These are phyloP conservation scores for Plagodis pulveraria DNA, from an alignment of 2,888 invertebrate genomes.

Conservation along the genomic window DNA sequence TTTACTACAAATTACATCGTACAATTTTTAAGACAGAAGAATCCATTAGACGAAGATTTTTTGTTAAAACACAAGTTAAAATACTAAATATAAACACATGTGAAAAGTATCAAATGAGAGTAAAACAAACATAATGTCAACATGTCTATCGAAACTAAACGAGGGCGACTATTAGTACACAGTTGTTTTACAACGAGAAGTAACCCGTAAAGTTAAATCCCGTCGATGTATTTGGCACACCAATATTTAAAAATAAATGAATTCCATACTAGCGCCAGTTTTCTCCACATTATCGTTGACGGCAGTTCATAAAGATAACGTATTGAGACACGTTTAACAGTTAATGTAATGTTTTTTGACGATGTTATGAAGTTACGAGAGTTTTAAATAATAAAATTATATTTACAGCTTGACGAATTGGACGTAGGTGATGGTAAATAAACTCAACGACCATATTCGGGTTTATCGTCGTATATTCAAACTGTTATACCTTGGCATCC, in stretches of 20 bases:
- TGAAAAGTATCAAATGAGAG: slow-evolving; percentile 18
- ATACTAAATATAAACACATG: neutral
- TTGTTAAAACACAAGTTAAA: no score
- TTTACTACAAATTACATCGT: no score
- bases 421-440: slow-evolving; percentile 27
- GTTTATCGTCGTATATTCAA: no score
- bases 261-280: slow-evolving; percentile 51
- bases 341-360: slow-evolving; percentile 68
- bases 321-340: slow-evolving; percentile 68
- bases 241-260: slow-evolving; percentile 60
- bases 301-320: slow-evolving; percentile 67
- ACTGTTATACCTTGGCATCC: no score
- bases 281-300: slow-evolving; percentile 60
- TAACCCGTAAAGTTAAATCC: slow-evolving; percentile 42
- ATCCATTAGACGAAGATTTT: no score
- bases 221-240: slow-evolving; percentile 52
- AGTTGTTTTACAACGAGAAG: slow-evolving; percentile 20
- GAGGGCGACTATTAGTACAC: slow-evolving; percentile 32
- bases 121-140: slow-evolving; percentile 20
- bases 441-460: no score
- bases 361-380: slow-evolving; percentile 57
- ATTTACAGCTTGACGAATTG: slow-evolving; percentile 69
- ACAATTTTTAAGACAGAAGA: slow-evolving; percentile 2
- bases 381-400: slow-evolving; percentile 62
- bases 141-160: slow-evolving; percentile 32